These are phyloP conservation scores for Coecobrya sp. DNA, from an alignment of 2,888 invertebrate genomes.

Conservation along the genomic window DNA sequence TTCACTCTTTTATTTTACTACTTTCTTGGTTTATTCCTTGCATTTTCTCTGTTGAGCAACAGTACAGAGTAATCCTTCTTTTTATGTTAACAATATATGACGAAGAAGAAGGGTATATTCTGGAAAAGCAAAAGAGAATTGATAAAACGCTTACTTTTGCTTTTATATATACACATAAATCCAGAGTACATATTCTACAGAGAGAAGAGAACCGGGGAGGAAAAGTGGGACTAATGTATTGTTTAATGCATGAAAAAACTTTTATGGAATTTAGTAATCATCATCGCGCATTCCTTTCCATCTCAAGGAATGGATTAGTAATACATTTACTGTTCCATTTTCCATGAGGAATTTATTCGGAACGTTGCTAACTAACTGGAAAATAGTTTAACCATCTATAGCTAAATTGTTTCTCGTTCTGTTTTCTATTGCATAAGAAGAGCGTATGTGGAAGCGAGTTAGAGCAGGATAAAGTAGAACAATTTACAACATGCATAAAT, in stretches of 20 bases:
- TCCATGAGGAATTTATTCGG: conserved; percentile 25
- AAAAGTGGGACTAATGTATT: conserved; percentile 27
- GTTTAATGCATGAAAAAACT: conserved; percentile 56
- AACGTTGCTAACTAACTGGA: conserved; percentile 62
- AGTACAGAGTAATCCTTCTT: conserved; percentile 53
- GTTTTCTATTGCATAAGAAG: background rate
- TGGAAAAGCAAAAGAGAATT: background rate
- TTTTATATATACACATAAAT: background rate
- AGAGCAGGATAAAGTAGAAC: background rate
- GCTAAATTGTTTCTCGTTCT: background rate
- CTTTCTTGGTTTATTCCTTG: conserved; percentile 48
- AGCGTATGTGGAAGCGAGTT: background rate
- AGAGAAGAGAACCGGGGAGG: background rate
- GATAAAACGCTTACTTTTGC: conserved; percentile 13
- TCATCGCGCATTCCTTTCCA: background rate
- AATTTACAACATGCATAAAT: background rate
- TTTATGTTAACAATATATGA: background rate
- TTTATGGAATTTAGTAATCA: conserved; percentile 53
- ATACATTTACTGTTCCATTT: conserved; percentile 14
- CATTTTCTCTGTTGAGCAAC: conserved; percentile 52
- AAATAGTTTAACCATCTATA: conserved; percentile 55
- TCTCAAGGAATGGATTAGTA: conserved; percentile 43
- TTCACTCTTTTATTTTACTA: conserved; percentile 28
- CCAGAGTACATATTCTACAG: background rate
- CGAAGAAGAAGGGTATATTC: background rate